Base-by-base conservation (phyloP, 2,797 vertebrate genomes). In the Platyrinchus mystaceus region DNA sequence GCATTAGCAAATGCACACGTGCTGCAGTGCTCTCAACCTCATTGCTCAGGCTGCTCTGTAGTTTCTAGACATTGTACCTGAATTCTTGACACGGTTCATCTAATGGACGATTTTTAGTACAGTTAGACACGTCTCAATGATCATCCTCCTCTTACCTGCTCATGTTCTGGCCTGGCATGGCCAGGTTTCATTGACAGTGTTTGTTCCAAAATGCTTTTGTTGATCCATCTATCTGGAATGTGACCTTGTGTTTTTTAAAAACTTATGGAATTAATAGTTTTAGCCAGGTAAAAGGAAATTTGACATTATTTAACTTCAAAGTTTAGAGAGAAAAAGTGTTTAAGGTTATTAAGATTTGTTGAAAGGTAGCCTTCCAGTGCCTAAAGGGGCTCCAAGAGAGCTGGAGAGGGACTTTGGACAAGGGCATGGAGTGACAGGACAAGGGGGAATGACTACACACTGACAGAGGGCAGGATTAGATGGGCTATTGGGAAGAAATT, bases 1-100 rank as follows among this genome's bases (percentile, higher is more conserved):
- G 32, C 10, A 4, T 43, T 28, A 37, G 70, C 49, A 56, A 34
- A 28, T 1, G 4, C 44, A 44, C 16, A 2, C 0, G 1, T 69
- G 43, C 78, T 69, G 63, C 56, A 41, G 36, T 44, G 74, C 41
- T 1, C 60, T 67, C 37, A 50, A n/a, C 34, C 41, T 26, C 32
- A 4, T 22, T 66, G 50, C 66, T 87, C 55, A 14, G 59, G 37
- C 75, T 79, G 36, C 43, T 81, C 30, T 17, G 10, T 36, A 49
- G 30, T 53, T 76, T 55, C 43, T 49, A 36, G 47, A 27, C 44
- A 19, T 4, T 1, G 2, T 55, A 36, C 36, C 64, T 69, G 27
- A 67, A 34, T 63, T 80, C 49, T 46, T 56, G 79, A 53, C 21
- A 7, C 55, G 20, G 27, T 78, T 79, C n/a, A 36, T 52, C 39